Conservation (phyloP, 2,797 vertebrate species). For the Mus spretus region DNA sequence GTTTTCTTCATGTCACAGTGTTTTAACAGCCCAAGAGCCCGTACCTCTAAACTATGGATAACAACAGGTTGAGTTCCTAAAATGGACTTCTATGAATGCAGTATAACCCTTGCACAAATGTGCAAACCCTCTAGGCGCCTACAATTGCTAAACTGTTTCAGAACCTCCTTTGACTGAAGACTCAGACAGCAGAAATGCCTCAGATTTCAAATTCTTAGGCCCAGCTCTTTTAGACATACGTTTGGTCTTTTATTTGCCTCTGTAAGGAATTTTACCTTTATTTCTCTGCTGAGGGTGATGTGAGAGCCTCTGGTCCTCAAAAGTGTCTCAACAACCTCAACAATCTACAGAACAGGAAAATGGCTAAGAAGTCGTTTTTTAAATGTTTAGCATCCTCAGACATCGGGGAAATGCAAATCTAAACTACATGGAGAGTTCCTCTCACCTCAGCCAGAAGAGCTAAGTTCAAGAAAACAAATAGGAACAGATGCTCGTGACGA, state of each 20-base stretch:
- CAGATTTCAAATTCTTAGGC: neutral
- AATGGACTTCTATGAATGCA: constrained; percentile 59
- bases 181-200: neutral
- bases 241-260: neutral
- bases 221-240: neutral
- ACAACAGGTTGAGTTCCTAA: constrained; percentile 18
- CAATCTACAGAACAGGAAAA: neutral
- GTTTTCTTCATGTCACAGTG: neutral
- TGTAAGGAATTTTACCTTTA: neutral
- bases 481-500: neutral
- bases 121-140: constrained; percentile 48
- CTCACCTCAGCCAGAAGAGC: neutral
- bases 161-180: constrained; percentile 13
- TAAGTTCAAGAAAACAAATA: neutral
- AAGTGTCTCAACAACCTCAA: neutral
- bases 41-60: neutral
- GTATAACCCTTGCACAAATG: neutral
- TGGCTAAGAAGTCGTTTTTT: neutral
- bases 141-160: constrained; percentile 22
- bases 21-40: constrained; percentile 13
- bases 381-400: neutral
- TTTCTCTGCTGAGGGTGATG: neutral
- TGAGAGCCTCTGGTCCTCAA: neutral
- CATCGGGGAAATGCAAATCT: neutral
- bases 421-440: neutral